phyloP scores from a whole-genome alignment of 2,888 invertebrate genomes.

The Drosophila birchii region DNA sequence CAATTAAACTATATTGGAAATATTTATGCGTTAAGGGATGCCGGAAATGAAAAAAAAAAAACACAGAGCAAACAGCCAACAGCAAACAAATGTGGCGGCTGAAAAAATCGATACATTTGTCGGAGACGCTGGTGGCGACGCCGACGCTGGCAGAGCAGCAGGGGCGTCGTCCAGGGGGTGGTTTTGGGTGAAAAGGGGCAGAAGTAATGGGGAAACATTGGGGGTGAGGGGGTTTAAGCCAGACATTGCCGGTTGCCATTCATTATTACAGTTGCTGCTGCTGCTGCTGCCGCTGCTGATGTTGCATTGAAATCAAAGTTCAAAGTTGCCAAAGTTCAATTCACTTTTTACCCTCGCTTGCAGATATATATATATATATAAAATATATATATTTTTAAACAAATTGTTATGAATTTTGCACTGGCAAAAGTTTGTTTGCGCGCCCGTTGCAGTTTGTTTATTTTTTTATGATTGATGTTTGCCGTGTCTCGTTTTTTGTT shows the following conservation, averaged over 20 bases:
- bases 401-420: conserved; percentile 38
- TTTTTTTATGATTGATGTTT: conserved; percentile 36
- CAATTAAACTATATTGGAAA: conserved; percentile 28
- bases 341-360: conserved; percentile 37
- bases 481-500: conserved; percentile 24
- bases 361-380: conserved; percentile 37
- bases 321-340: conserved; percentile 64
- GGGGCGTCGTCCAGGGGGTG: conserved; percentile 40
- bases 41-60: conserved; percentile 19
- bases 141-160: conserved; percentile 38
- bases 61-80: conserved; percentile 16
- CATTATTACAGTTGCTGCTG: conserved; percentile 36
- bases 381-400: conserved; percentile 28
- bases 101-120: conserved; percentile 75
- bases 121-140: conserved; percentile 54
- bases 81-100: conserved; percentile 54
- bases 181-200: conserved; percentile 15
- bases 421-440: conserved; percentile 35
- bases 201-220: not conserved
- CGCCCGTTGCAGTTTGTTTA: conserved; percentile 42
- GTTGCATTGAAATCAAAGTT: conserved; percentile 56
- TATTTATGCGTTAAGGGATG: conserved; percentile 16
- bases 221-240: conserved; percentile 26
- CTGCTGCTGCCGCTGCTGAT: conserved; percentile 9
- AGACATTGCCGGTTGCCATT: conserved; percentile 59